phyloP scores from a whole-genome alignment of 2,113 vertebrate genomes.

The Dermatemys mawii region DNA sequence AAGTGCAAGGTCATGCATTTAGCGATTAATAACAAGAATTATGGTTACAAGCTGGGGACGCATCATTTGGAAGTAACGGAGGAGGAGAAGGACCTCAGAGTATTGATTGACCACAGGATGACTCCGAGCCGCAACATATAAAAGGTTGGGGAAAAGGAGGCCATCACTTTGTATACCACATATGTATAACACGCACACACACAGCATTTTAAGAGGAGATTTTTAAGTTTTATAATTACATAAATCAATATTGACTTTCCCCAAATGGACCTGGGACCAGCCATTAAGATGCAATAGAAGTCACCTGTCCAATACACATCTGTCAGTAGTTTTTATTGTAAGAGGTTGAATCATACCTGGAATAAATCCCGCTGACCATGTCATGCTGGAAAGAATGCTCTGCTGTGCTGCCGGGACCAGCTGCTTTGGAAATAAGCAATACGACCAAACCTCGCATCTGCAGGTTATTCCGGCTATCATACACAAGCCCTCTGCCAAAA shows the following conservation, averaged over 20 bases:
- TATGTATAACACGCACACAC: background rate
- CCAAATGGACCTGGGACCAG: background rate
- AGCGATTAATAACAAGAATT: too few relatives aligned
- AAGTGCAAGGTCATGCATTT: too few relatives aligned
- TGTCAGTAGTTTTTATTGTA: background rate
- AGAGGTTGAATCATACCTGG: slow-evolving; percentile 83
- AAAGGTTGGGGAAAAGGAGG: background rate
- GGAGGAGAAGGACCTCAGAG: too few relatives aligned
- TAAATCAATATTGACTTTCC: background rate
- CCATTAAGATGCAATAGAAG: background rate
- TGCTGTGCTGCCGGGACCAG: slow-evolving; percentile 82
- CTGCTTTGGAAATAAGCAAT: slow-evolving; percentile 94
- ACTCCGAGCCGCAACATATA: too few relatives aligned
- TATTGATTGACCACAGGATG: too few relatives aligned
- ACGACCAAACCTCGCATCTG: slow-evolving; percentile 94
- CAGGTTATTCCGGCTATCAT: slow-evolving; percentile 89
- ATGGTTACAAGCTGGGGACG: too few relatives aligned
- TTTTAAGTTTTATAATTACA: background rate
- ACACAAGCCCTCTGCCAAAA: slow-evolving; percentile 87
- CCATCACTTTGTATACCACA: background rate
- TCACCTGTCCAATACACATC: background rate
- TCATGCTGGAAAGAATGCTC: slow-evolving; percentile 81
- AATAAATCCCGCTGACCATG: slow-evolving; percentile 95
- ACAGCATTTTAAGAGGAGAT: background rate
- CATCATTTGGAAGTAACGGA: too few relatives aligned